Evolutionary conservation across 2,797 vertebrate genomes (phyloP).

Genomic region (Crocodylus rhombifer): DNA sequence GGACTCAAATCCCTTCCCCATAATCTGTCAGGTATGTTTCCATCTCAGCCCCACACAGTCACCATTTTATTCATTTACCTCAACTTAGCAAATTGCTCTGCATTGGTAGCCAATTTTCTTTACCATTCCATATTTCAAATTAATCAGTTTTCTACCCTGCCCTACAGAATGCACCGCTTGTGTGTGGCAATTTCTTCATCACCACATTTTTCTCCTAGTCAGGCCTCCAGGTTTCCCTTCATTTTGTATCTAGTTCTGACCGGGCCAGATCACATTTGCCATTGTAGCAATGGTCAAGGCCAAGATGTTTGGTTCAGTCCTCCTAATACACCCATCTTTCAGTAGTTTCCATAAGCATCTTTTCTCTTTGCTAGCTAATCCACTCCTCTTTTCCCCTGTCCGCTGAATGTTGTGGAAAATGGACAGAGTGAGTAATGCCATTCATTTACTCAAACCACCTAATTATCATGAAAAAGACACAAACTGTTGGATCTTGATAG

Average conservation of each 20-base stretch:
- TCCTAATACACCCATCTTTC: neutral
- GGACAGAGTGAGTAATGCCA: neutral
- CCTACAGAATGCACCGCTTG: neutral
- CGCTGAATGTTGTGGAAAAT: neutral
- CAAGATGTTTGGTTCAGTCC: neutral
- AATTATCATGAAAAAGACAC: neutral
- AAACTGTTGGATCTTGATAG: neutral
- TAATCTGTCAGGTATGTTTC: neutral
- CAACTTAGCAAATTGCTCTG: neutral
- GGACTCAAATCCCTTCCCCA: constrained; percentile 24
- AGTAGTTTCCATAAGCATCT: neutral
- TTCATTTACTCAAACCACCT: neutral
- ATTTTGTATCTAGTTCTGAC: neutral
- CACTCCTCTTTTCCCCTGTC: neutral
- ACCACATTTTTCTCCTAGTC: neutral
- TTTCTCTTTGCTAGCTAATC: neutral
- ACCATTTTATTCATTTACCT: neutral
- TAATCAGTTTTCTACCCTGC: neutral
- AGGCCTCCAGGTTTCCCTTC: neutral
- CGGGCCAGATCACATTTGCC: neutral
- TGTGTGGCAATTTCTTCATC: neutral
- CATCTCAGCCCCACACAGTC: constrained; percentile 13
- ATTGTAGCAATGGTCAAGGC: accelerated
- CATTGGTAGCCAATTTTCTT: neutral
- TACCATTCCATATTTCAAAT: neutral